phyloP scores from a whole-genome alignment of 2,113 vertebrate species.

The Electrona antarctica region DNA sequence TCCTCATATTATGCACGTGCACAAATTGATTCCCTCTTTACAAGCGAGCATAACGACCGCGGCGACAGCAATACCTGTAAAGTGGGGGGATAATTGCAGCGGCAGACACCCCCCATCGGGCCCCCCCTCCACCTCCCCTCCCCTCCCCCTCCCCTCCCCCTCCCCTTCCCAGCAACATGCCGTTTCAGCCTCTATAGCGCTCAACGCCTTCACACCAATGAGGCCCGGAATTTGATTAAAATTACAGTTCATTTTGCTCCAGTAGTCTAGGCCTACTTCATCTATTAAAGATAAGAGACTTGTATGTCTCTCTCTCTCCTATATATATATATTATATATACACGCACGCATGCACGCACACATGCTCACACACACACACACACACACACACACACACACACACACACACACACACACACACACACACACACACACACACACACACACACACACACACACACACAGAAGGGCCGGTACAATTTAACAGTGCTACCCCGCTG shows the following conservation, averaged over 20 bases:
- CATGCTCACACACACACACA: too few relatives aligned
- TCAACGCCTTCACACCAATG: slow-evolving; percentile 61
- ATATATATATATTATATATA: slow-evolving; percentile 28
- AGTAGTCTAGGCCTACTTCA: slow-evolving; percentile 56
- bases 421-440: too few relatives aligned
- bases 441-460: too few relatives aligned
- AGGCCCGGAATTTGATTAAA: slow-evolving; percentile 79
- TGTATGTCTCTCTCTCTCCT: slow-evolving; percentile 44
- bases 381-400: too few relatives aligned
- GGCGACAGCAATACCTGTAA: slow-evolving; percentile 83
- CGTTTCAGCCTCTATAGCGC: slow-evolving; percentile 76
- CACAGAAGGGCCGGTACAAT: slow-evolving; percentile 47
- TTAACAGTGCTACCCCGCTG: slow-evolving; percentile 73
- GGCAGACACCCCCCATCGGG: slow-evolving; percentile 71
- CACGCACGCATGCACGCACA: not conserved
- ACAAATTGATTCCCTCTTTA: slow-evolving; percentile 82
- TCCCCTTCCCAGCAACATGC: slow-evolving; percentile 66
- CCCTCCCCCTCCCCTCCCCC: slow-evolving; percentile 27
- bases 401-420: too few relatives aligned
- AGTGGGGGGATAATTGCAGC: slow-evolving; percentile 78
- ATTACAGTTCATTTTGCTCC: slow-evolving; percentile 76
- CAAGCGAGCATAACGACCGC: slow-evolving; percentile 79
- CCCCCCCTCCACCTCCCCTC: slow-evolving; percentile 66
- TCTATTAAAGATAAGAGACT: slow-evolving; percentile 80
- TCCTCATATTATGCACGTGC: slow-evolving; percentile 80